These are phyloP conservation scores for Micrastur ruficollis DNA, from an alignment of 2,797 vertebrate genomes.

Conservation along the genomic window DNA sequence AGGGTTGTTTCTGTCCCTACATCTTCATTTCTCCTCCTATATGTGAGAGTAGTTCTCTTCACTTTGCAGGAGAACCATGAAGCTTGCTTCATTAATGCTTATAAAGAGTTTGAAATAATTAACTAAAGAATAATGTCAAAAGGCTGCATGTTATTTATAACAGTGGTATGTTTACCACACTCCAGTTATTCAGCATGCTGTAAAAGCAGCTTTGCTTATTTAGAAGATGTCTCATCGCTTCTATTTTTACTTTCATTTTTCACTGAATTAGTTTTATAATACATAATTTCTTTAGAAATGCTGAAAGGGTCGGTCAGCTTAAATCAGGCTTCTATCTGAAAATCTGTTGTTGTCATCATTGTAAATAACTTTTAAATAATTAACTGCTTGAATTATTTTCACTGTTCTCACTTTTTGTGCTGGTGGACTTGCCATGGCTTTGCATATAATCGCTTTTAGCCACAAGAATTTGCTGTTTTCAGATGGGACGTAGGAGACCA, in stretches of 20 bases:
- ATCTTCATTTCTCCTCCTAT: not conserved
- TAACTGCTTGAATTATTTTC: not conserved
- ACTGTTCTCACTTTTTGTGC: not conserved
- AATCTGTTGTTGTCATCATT: not conserved
- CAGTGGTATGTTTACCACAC: conserved; percentile 39
- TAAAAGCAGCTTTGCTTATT: conserved; percentile 61
- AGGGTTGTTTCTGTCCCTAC: not conserved
- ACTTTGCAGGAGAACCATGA: not conserved
- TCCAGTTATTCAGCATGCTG: conserved; percentile 39
- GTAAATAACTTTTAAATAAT: conserved; percentile 12
- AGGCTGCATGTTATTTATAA: conserved; percentile 52
- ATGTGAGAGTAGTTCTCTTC: not conserved
- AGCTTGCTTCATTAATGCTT: not conserved
- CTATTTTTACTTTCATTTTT: conserved; percentile 61
- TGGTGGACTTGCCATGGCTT: not conserved
- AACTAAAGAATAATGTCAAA: not conserved
- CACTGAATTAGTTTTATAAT: conserved; percentile 41
- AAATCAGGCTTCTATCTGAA: conserved; percentile 7
- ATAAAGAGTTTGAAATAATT: not conserved
- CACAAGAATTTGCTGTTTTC: not conserved
- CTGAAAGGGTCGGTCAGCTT: conserved; percentile 16
- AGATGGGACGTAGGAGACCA: not conserved
- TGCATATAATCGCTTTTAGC: not conserved
- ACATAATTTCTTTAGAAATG: not conserved
- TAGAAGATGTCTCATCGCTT: conserved; percentile 44